These are phyloP conservation scores for Zosterops hypoxanthus DNA, from an alignment of 2,113 vertebrate species.

Conservation along the genomic window DNA sequence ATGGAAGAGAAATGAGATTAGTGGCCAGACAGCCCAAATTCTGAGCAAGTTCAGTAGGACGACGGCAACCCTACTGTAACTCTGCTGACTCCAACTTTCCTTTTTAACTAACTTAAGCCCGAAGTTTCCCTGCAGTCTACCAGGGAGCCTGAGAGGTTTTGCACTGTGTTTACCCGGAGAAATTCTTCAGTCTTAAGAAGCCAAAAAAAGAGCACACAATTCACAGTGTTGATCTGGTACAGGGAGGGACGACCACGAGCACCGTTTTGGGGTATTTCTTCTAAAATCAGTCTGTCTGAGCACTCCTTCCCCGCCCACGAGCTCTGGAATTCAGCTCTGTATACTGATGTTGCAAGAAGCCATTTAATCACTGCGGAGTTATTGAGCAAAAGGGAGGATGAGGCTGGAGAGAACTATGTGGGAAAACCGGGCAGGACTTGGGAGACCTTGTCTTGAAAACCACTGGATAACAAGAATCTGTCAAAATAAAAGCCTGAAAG, in stretches of 20 bases:
- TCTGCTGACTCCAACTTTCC: slow-evolving; percentile 15
- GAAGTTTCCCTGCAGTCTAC: background rate
- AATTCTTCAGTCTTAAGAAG: background rate
- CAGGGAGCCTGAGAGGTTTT: background rate
- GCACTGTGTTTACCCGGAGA: background rate
- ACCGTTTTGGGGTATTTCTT: background rate
- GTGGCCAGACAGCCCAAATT: background rate
- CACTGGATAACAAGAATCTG: background rate
- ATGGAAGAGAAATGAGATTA: background rate
- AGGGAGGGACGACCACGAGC: background rate
- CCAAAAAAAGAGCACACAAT: accelerated
- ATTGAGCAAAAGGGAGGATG: slow-evolving; percentile 18
- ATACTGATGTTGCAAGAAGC: slow-evolving; percentile 41
- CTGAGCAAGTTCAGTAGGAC: background rate
- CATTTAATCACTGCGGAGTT: background rate
- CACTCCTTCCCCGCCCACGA: background rate
- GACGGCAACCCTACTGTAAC: background rate
- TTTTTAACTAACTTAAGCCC: background rate
- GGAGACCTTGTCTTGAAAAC: background rate
- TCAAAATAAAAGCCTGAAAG: slow-evolving; percentile 7
- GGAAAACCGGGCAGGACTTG: background rate
- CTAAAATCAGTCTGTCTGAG: background rate
- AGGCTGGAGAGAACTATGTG: background rate
- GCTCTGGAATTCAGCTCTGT: slow-evolving; percentile 31
- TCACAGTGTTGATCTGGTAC: background rate